Evolutionary conservation across 2,888 invertebrate species (phyloP), one percentile per base, ranked within the genome.

Genomic region (Silvanus unidentatus): DNA sequence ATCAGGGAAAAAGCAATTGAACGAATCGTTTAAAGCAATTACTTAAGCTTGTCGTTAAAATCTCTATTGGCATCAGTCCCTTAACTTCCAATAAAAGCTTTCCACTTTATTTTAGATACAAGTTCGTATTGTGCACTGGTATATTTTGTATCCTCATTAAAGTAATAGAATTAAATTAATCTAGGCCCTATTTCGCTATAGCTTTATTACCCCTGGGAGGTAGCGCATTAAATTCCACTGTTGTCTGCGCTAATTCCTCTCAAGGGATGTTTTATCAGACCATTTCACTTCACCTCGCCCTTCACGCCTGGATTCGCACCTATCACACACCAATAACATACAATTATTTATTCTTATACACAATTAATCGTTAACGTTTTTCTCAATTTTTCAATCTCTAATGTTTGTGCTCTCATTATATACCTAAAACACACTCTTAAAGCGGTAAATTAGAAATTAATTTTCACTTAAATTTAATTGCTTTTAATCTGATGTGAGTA

Each of bases 121-220:
- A 38, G 45, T 45, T 30, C 35, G 41, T 35, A 32, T 36, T 16
- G 45, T 32, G 46, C 44, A 63, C 40, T 30, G n/a, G 37, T 62
- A 67, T 70, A 74, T 72, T 74, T 73, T 73, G 73, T 73, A 72
- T 72, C 72, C 72, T 74, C 74, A 74, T 75, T 75, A 75, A 70
- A 65, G 70, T 75, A 75, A 75, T 75, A 73, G 74, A 74, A 75
- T 75, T 75, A 75, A 73, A 75, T 73, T 73, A 74, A 74, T 74
- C 71, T 67, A 65, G 66, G 64, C 63, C 65, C 66, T 60, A 65
- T 66, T 65, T 62, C 63, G 60, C 63, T 62, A 64, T 63, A 60
- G 65, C 64, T 67, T 64, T 65, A 65, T 66, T 63, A 62, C 65
- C 61, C 63, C 54, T 57, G 57, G 62, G 65, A 62, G 61, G 57